Conservation (phyloP, 2,888 invertebrate genomes). For the Rhimphoctona megacephalus region DNA sequence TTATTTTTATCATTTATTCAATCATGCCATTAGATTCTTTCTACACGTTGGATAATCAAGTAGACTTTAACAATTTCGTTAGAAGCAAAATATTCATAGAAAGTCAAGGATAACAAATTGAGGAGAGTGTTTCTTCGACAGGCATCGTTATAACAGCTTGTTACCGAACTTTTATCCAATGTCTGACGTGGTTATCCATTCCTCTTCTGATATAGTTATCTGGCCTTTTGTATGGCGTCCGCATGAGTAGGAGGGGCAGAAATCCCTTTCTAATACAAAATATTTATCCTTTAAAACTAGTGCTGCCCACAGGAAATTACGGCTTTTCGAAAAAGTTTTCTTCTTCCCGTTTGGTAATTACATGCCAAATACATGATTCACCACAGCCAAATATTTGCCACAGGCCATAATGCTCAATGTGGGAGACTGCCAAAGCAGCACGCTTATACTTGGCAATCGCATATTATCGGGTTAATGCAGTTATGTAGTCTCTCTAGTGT, state of each 20-base stretch:
- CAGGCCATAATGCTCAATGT: not conserved
- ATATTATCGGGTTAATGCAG: not conserved
- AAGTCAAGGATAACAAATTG: not conserved
- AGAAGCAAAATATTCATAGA: not conserved
- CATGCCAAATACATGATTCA: not conserved
- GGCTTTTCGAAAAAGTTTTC: not conserved
- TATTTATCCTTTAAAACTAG: not conserved
- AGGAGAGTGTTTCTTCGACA: not conserved
- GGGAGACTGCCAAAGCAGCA: not conserved
- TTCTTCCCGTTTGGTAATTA: not conserved
- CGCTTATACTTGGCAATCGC: not conserved
- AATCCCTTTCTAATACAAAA: not conserved
- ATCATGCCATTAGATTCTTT: not conserved
- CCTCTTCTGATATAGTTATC: not conserved
- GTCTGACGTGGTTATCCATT: not conserved
- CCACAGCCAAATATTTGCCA: constrained; percentile 4
- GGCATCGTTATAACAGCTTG: not conserved
- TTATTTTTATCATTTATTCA: not conserved
- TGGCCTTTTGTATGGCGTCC: not conserved
- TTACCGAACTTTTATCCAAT: not conserved
- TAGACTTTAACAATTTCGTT: not conserved
- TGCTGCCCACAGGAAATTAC: not conserved
- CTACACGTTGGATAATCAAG: not conserved
- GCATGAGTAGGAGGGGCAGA: not conserved
- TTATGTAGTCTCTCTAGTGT: not conserved